Conservation (phyloP, 2,113 vertebrate species). For the Prochilodus magdalenae region DNA sequence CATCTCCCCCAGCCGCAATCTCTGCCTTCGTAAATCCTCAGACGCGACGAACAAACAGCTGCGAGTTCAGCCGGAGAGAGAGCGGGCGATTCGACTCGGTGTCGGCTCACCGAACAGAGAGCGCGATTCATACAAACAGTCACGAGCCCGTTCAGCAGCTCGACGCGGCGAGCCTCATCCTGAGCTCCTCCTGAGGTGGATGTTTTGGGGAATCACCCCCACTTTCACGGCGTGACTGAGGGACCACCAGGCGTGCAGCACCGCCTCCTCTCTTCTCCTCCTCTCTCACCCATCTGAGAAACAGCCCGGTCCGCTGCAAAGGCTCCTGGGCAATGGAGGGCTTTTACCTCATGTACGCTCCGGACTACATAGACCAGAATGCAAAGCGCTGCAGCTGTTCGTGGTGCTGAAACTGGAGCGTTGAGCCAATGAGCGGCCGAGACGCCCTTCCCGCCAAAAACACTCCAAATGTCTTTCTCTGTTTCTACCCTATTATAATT, state of each 20-base stretch:
- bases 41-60: not conserved
- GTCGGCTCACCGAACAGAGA: not conserved
- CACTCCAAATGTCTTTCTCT: too few relatives aligned
- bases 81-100: not conserved
- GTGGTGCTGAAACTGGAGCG: conserved; percentile 13
- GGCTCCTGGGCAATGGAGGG: conserved; percentile 40
- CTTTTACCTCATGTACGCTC: not conserved
- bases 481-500: too few relatives aligned
- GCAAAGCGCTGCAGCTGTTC: conserved; percentile 19
- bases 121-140: not conserved
- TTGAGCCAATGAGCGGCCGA: too few relatives aligned
- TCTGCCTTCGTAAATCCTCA: not conserved
- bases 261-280: conserved; percentile 26
- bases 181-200: not conserved
- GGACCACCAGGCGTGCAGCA: conserved; percentile 28
- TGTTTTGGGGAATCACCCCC: not conserved
- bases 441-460: too few relatives aligned
- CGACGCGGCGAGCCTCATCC: not conserved
- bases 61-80: not conserved
- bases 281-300: not conserved
- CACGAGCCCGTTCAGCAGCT: not conserved
- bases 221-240: not conserved
- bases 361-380: conserved; percentile 23
- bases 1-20: not conserved
- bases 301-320: conserved; percentile 25